Evolutionary conservation across 2,113 vertebrate genomes (phyloP).

Genomic region (Neolamprologus longior): DNA sequence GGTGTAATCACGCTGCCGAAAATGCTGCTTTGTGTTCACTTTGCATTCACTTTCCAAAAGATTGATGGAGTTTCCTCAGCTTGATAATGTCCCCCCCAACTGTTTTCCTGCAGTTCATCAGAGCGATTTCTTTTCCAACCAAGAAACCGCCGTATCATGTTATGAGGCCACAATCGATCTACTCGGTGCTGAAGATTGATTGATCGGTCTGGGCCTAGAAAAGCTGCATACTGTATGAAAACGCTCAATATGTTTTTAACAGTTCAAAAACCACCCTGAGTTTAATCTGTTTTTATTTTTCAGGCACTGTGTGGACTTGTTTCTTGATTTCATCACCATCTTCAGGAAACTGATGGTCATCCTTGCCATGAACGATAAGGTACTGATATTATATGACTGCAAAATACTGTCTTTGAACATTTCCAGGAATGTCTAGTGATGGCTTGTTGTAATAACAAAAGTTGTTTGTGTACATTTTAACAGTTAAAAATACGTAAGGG

Average conservation of each 20-base stretch:
- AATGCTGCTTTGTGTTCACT: neutral
- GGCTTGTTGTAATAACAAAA: neutral
- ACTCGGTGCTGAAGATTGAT: neutral
- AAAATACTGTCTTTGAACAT: neutral
- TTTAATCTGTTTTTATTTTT: neutral
- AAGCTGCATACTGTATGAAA: neutral
- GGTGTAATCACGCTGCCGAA: accelerated
- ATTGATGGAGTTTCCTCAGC: neutral
- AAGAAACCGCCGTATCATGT: neutral
- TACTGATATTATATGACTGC: slow-evolving; percentile 30
- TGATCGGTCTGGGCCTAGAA: neutral
- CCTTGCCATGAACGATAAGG: slow-evolving; percentile 91
- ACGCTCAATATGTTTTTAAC: neutral
- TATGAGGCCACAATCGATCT: neutral
- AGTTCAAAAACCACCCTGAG: neutral
- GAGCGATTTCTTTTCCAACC: neutral
- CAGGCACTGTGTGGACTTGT: slow-evolving; percentile 92
- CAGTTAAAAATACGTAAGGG: neutral
- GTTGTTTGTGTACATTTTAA: neutral
- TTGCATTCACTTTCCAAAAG: neutral
- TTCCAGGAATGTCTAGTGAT: neutral
- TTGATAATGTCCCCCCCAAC: neutral
- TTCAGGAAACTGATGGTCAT: slow-evolving; percentile 95
- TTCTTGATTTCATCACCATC: slow-evolving; percentile 91
- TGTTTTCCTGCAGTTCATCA: neutral